These are phyloP conservation scores for Craseonycteris thonglongyai DNA, from an alignment of 2,113 vertebrate genomes.

Conservation along the genomic window DNA sequence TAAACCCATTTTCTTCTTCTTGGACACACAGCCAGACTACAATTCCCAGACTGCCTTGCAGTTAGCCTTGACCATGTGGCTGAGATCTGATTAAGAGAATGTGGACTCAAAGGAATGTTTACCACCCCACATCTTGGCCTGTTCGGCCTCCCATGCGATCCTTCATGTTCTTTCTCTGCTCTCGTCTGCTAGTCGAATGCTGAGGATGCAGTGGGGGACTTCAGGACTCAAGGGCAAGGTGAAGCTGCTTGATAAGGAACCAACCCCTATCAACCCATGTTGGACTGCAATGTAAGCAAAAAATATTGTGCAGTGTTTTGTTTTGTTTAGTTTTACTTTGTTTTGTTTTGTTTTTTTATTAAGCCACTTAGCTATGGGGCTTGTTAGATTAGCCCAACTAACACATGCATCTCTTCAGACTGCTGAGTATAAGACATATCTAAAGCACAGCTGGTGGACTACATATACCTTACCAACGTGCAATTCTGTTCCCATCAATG, in stretches of 20 bases:
- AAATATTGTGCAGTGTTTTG: no score
- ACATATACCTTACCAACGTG: background rate
- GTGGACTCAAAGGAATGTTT: background rate
- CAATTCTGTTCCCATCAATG: background rate
- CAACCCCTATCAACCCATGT: background rate
- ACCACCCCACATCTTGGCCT: background rate
- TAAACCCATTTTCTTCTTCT: background rate
- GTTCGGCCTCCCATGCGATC: background rate
- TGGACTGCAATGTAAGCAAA: background rate
- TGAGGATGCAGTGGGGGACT: background rate
- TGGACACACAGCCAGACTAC: background rate
- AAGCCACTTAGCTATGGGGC: background rate
- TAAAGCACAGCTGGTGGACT: background rate
- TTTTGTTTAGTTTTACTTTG: no score
- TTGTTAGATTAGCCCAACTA: background rate
- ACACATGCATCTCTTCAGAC: background rate
- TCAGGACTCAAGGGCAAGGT: background rate
- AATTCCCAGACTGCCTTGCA: background rate
- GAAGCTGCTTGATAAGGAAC: background rate
- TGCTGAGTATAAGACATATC: background rate
- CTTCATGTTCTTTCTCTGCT: background rate
- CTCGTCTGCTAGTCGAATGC: background rate
- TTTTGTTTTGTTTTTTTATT: no score
- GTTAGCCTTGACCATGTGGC: background rate
- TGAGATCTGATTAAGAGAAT: background rate